phyloP scores from a whole-genome alignment of 2,888 invertebrate genomes.

The Sinopyrophorus schimmeli region DNA sequence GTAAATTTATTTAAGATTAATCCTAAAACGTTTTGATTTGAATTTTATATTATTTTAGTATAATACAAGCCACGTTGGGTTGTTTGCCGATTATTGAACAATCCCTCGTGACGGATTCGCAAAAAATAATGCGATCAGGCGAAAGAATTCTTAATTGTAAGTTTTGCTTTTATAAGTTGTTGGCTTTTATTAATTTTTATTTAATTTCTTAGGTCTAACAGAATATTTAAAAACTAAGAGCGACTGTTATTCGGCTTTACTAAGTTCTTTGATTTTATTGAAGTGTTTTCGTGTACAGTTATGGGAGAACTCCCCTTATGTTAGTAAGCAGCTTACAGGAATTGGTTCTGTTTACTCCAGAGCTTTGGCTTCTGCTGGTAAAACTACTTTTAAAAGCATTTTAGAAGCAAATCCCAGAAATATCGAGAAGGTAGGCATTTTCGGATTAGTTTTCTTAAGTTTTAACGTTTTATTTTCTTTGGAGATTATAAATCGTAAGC shows the following conservation, averaged over 20 bases:
- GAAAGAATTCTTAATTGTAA: slow-evolving; percentile 72
- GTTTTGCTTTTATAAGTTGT: slow-evolving; percentile 35
- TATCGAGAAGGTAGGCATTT: slow-evolving; percentile 67
- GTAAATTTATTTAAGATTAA: slow-evolving; percentile 52
- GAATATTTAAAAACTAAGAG: slow-evolving; percentile 59
- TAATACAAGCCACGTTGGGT: slow-evolving; percentile 76
- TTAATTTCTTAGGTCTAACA: slow-evolving; percentile 63
- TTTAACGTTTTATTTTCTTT: slow-evolving; percentile 29
- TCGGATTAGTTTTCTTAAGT: neutral
- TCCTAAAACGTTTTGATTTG: neutral
- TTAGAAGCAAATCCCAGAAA: slow-evolving; percentile 71
- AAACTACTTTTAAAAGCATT: slow-evolving; percentile 66
- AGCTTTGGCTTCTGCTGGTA: slow-evolving; percentile 67
- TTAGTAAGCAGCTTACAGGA: slow-evolving; percentile 71
- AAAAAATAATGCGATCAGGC: slow-evolving; percentile 68
- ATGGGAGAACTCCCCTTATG: slow-evolving; percentile 75
- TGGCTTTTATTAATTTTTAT: too few relatives aligned
- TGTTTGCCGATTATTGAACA: slow-evolving; percentile 69
- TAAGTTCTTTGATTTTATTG: slow-evolving; percentile 64
- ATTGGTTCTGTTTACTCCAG: slow-evolving; percentile 70
- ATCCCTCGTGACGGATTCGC: slow-evolving; percentile 70
- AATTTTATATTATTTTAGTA: slow-evolving; percentile 53
- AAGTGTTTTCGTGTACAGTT: slow-evolving; percentile 70
- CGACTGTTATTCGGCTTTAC: slow-evolving; percentile 58
- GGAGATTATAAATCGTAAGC: slow-evolving; percentile 72